Base-by-base conservation (phyloP, 2,113 vertebrate genomes). In the Alaudala cheleensis region DNA sequence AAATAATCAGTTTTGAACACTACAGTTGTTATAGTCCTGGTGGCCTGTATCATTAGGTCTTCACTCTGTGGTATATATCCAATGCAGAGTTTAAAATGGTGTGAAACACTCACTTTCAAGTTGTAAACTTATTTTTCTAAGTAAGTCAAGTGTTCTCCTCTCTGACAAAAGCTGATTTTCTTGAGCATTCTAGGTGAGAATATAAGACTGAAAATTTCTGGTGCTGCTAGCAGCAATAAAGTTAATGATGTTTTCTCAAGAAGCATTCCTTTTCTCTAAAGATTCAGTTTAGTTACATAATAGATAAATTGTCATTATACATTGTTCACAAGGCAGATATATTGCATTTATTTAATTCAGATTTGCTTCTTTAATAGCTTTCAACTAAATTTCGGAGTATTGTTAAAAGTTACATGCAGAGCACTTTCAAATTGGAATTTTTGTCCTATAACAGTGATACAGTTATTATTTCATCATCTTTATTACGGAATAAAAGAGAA, bases 241-340 rank as follows among this genome's bases (percentile, higher is more conserved):
- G 69, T 92, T 92, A 96, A 93, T 20, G 17, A 78, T 66, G 47
- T 83, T 95, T 47, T 58, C 81, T 85, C 62, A 92, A 77, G 90
- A 95, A 81, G 50, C 60, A 93, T 60, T 95, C 57, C 81, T 77
- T 90, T 91, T 69, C 83, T 94, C 86, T 95, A 88, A 95, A 94
- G 86, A 88, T 64, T 91, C 14, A 23, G 6, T 64, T 95, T 81
- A 66, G 50, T 62, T 82, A 89, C 53, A 82, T 78, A 96, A 88
- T 20, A 94, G 69, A 95, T 62, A 90, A 90, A 77, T 58, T 74
- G 81, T 11, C 56, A 50, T 58, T 73, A 37, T 34, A 6, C 78
- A 69, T 49, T 82, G 58, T 92, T 91, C 95, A 80, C 57, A 45
- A 65, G 28, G 69, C 74, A 97, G 80, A 97, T 92, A 86, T 25